Evolutionary conservation across 92 coral and sea anemone species (phyloP), one percentile per base, ranked within the genome.

Genomic region (Anthopleura xanthogrammica): DNA sequence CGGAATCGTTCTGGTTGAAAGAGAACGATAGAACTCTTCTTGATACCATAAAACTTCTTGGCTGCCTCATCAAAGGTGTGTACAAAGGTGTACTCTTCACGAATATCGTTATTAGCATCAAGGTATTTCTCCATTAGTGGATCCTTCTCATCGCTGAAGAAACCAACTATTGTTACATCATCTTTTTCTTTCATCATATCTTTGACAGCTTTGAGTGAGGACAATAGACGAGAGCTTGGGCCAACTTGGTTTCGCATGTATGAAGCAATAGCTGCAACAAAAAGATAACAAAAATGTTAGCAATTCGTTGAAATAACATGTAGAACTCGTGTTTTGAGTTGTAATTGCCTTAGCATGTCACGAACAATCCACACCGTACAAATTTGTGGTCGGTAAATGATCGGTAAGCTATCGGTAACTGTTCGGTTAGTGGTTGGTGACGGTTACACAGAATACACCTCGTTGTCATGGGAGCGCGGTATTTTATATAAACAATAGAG

Each of bases 181-280:
- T 92, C 91, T 60, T 79, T 85, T 42, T 96, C 95, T 79, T 96
- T 96, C 87, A 90, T 87, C 83, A 96, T 92, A 86, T 96, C 97
- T 75, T 83, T 87, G 71, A 96, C 91, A 29, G 95, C 98, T 84
- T 90, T 96, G 62, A 88, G 89, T 14, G 98, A 90, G 36, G 89
- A 78, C 77, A 92, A 83, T 20, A 90, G 88, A 83, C 93, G 96
- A 42, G 99, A 96, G 66, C 99, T 96, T 23, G 98, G 97, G 0
- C 99, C 99, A 77, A 94, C 95, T 87, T 96, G 99, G 54, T 86
- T 84, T 43, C 82, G 88, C 99, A 96, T 96, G 92, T 94, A 96
- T 72, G 85, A 81, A 68, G 88, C 75, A 80, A 96, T 92, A 55
- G 92, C 99, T 96, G 70, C 36, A 62, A 23, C 36, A 29, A 5